Conservation (phyloP, 2,888 invertebrate species). For the Minunthozetes semirufus region DNA sequence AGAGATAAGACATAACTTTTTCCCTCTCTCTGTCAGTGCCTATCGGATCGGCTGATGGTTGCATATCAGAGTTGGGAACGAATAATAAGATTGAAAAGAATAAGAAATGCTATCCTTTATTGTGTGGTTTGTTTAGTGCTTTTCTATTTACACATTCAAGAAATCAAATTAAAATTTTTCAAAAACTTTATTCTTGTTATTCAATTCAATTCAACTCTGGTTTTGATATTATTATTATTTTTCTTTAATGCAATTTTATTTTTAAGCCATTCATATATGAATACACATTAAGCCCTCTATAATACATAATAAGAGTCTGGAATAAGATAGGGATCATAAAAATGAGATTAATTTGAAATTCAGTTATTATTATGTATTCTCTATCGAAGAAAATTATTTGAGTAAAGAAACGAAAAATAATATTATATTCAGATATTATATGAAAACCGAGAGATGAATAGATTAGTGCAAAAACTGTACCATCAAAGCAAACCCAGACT, state of each 20-base stretch:
- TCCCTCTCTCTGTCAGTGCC: not conserved
- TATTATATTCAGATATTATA: not conserved
- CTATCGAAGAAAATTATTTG: not conserved
- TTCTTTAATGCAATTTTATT: not conserved
- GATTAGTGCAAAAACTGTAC: not conserved
- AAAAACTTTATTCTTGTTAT: not conserved
- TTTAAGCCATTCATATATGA: not conserved
- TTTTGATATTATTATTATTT: not conserved
- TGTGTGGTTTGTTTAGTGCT: not conserved
- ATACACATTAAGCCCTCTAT: not conserved
- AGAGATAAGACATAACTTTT: not conserved
- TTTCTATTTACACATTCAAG: conserved; percentile 3
- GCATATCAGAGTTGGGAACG: not conserved
- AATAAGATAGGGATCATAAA: conserved; percentile 5
- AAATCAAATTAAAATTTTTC: not conserved
- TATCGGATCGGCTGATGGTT: not conserved
- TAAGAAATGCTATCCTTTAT: not conserved
- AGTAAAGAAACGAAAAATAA: not conserved
- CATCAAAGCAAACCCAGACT: not conserved
- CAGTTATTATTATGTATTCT: too few species aligned
- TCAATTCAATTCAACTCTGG: not conserved
- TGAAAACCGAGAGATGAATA: not conserved
- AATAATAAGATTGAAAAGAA: not conserved
- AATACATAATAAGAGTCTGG: not conserved
- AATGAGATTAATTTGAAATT: conserved; percentile 21